A percentile compares a stretch with the other conserved stretches of the same genome.
Conservation (phyloP, 2,888 invertebrate species). For the Pseudoips prasinana region DNA sequence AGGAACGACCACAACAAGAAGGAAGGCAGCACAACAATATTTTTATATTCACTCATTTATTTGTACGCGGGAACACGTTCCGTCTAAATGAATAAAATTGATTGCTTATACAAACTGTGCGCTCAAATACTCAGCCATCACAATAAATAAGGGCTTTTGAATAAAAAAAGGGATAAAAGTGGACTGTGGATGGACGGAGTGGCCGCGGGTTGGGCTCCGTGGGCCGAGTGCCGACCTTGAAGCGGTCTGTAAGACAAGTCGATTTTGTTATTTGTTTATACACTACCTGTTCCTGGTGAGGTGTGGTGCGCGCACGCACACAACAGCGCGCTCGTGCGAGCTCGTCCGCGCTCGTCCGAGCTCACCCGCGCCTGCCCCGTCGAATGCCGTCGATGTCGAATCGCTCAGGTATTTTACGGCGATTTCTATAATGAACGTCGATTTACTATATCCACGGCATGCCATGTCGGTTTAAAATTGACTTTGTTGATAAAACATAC, state of each 20-base stretch:
- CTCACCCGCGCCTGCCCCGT: conserved; percentile 33
- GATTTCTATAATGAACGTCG: conserved; percentile 76
- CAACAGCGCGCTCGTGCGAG: too few relatives aligned
- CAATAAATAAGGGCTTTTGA: conserved; percentile 77
- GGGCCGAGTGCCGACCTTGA: conserved; percentile 65
- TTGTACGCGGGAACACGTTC: conserved; percentile 70
- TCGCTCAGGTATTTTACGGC: conserved; percentile 73
- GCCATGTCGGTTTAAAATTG: conserved; percentile 53
- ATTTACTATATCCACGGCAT: conserved; percentile 69
- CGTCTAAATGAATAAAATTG: conserved; percentile 82
- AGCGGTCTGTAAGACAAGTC: conserved; percentile 76
- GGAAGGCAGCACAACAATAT: conserved; percentile 44
- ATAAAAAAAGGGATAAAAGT: conserved; percentile 61
- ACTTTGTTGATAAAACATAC: conserved; percentile 65
- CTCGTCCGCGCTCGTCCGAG: conserved; percentile 30
- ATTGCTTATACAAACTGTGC: conserved; percentile 81
- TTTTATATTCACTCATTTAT: conserved; percentile 64
- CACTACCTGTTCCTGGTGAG: conserved; percentile 70
- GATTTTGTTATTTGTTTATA: conserved; percentile 82
- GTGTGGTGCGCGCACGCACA: conserved; percentile 41
- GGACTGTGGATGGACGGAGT: conserved; percentile 52
- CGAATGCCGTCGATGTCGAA: conserved; percentile 51
- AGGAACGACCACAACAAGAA: conserved; percentile 35
- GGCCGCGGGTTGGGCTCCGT: conserved; percentile 46
- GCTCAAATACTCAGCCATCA: conserved; percentile 79